phyloP scores from a whole-genome alignment of 1,140 invertebrate species.

The Listronotus bonariensis region DNA sequence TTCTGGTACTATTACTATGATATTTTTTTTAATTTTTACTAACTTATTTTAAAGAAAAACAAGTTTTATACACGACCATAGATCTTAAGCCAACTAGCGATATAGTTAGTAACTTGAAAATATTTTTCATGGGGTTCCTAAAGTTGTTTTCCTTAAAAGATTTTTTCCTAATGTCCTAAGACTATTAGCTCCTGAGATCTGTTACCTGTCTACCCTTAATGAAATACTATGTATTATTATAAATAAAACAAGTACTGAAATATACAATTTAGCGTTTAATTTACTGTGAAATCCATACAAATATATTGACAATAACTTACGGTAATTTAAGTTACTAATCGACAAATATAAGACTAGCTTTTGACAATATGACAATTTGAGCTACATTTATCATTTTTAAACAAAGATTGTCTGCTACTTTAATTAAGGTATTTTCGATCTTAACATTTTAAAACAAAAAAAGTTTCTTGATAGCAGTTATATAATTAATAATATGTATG shows the following conservation, averaged over 20 bases:
- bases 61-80: too few relatives aligned
- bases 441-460: neutral
- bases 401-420: neutral
- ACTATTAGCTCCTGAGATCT: too few relatives aligned
- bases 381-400: slow-evolving; percentile 6
- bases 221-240: neutral
- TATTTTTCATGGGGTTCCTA: too few relatives aligned
- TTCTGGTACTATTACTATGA: too few relatives aligned
- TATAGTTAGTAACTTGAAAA: too few relatives aligned
- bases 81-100: too few relatives aligned
- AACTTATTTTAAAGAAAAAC: too few relatives aligned
- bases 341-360: slow-evolving; percentile 16
- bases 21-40: too few relatives aligned
- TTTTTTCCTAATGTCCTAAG: too few relatives aligned
- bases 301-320: slow-evolving; percentile 22
- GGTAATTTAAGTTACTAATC: neutral
- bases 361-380: slow-evolving; percentile 24
- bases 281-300: slow-evolving; percentile 23
- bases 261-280: neutral
- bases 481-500: neutral
- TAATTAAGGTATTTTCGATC: neutral
- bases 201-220: too few relatives aligned
- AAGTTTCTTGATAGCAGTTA: neutral
- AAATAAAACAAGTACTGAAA: neutral
- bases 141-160: too few relatives aligned